Evolutionary conservation across 2,113 vertebrate genomes (phyloP).

Genomic region (Antennarius striatus): DNA sequence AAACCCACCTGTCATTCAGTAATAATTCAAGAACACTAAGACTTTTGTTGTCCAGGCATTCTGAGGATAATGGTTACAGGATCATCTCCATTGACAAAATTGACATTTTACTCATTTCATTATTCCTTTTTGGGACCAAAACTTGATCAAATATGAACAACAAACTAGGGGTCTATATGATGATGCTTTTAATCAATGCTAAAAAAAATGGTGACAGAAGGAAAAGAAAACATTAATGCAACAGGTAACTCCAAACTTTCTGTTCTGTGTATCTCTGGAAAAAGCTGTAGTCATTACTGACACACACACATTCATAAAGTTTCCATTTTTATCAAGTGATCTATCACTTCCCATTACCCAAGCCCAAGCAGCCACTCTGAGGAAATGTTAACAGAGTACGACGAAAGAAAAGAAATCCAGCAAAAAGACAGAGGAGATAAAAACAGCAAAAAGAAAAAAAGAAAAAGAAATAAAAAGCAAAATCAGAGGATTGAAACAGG

Average conservation of each 20-base stretch:
- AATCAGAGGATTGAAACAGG: conserved; percentile 56
- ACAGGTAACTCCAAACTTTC: not conserved
- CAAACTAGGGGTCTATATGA: too few species aligned
- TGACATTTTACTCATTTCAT: too few species aligned
- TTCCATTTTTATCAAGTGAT: conserved; percentile 16
- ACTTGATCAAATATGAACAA: too few species aligned
- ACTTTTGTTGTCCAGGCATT: too few species aligned
- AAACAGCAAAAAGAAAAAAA: conserved; percentile 42
- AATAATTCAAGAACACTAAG: too few species aligned
- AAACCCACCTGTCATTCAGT: too few species aligned
- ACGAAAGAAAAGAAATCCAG: not conserved
- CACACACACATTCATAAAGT: conserved; percentile 13
- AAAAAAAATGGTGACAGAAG: not conserved
- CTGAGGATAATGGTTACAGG: too few species aligned
- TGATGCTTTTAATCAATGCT: too few species aligned
- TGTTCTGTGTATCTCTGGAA: not conserved
- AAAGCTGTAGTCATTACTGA: not conserved
- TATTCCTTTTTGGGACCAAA: too few species aligned
- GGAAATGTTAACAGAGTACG: conserved; percentile 2
- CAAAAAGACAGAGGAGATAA: conserved; percentile 20
- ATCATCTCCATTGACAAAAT: too few species aligned
- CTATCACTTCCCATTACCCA: conserved; percentile 20
- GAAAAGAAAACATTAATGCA: too few species aligned
- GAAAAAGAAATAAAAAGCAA: conserved; percentile 54
- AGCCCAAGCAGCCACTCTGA: conserved; percentile 19